Percentiles rank a stretch among this genome's conserved stretches.
Conservation (phyloP, 2,888 invertebrate species). For the Hypercompe scribonia region DNA sequence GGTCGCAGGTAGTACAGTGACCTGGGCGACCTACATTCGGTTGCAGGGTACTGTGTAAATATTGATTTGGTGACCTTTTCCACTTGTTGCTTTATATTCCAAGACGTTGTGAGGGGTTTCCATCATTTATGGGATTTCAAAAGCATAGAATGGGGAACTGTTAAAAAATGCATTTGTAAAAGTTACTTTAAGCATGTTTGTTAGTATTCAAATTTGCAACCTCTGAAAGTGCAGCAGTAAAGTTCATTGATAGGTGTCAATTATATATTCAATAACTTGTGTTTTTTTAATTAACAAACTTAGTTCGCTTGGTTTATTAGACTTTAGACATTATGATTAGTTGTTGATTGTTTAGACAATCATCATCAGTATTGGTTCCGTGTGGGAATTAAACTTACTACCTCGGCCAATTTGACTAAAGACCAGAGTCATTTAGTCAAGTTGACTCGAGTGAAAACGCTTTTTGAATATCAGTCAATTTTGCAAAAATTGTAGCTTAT, state of each 20-base stretch:
- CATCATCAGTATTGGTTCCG: too few species aligned
- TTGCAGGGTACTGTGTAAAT: constrained; percentile 80
- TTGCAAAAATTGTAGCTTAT: not conserved
- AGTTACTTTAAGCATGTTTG: not conserved
- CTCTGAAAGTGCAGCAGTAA: too few species aligned
- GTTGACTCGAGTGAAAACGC: too few species aligned
- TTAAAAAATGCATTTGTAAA: not conserved
- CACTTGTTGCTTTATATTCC: constrained; percentile 76
- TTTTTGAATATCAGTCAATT: too few species aligned
- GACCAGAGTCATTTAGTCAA: too few species aligned
- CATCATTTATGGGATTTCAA: constrained; percentile 34
- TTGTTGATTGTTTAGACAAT: not conserved
- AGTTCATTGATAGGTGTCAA: too few species aligned
- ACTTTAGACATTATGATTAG: not conserved
- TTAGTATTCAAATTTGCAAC: not conserved
- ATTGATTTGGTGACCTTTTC: constrained; percentile 80
- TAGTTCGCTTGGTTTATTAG: not conserved
- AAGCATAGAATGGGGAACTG: not conserved
- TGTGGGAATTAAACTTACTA: too few species aligned
- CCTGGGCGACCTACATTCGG: constrained; percentile 78
- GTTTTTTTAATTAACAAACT: not conserved
- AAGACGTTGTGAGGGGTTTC: constrained; percentile 52
- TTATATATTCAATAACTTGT: too few species aligned
- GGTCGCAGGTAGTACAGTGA: constrained; percentile 83
- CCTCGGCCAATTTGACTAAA: too few species aligned